Percentiles rank a stretch among this genome's conserved stretches.
phyloP scores from a whole-genome alignment of 2,888 invertebrate species.

The Stegana nigrithorax region DNA sequence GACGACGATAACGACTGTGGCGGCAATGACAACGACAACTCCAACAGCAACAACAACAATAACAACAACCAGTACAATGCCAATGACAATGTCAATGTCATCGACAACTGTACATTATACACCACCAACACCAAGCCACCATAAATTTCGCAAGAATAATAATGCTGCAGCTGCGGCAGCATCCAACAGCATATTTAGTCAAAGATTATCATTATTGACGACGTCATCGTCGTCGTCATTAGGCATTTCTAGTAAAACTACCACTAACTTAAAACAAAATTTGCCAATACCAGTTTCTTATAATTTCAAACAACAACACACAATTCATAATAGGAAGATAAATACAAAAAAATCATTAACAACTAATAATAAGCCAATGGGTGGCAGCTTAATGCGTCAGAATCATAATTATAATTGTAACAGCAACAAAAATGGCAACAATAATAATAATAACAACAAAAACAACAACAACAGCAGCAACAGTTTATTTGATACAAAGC shows the following conservation, averaged over 20 bases:
- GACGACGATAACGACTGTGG: slow-evolving; percentile 29
- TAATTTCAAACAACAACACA: not conserved
- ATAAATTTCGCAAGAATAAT: slow-evolving; percentile 65
- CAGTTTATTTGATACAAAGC: not conserved
- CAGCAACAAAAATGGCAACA: slow-evolving; percentile 26
- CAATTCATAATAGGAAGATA: slow-evolving; percentile 14
- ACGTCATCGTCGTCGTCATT: not conserved
- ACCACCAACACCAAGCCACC: slow-evolving; percentile 23
- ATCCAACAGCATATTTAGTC: slow-evolving; percentile 64
- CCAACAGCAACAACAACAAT: slow-evolving; percentile 32
- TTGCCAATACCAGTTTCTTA: slow-evolving; percentile 10
- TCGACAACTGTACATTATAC: not conserved
- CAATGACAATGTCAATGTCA: slow-evolving; percentile 25
- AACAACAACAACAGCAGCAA: slow-evolving; percentile 5
- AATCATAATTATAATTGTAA: slow-evolving; percentile 20
- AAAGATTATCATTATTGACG: slow-evolving; percentile 43
- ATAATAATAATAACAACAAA: slow-evolving; percentile 25
- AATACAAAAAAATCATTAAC: slow-evolving; percentile 29
- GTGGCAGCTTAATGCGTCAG: no score
- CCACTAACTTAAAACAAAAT: slow-evolving; percentile 25
- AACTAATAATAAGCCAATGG: slow-evolving; percentile 32
- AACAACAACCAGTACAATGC: slow-evolving; percentile 29
- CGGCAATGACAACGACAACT: slow-evolving; percentile 33
- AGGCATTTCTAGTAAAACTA: slow-evolving; percentile 13
- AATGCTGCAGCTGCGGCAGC: slow-evolving; percentile 66